A percentile compares a stretch with the other conserved stretches of the same genome.
Conservation (phyloP, 1,140 invertebrate genomes). For the Drosophila santomea region DNA sequence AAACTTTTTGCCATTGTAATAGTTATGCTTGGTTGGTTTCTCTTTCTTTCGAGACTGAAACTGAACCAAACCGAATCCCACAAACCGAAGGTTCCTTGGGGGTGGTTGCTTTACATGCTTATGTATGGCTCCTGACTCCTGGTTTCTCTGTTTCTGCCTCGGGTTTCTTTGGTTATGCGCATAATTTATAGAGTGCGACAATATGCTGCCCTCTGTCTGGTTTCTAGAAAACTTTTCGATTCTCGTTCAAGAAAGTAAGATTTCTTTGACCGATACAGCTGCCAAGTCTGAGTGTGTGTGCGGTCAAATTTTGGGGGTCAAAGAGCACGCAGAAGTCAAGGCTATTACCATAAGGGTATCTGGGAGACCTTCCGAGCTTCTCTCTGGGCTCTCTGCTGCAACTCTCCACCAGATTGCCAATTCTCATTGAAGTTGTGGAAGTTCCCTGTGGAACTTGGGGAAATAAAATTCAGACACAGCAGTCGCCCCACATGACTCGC, state of each 20-base stretch:
- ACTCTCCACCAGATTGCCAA: constrained; percentile 15
- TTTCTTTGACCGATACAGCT: constrained; percentile 52
- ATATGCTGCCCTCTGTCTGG: constrained; percentile 70
- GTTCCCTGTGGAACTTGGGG: constrained; percentile 22
- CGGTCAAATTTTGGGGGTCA: constrained; percentile 52
- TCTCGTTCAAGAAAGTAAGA: constrained; percentile 63
- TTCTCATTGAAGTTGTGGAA: constrained; percentile 14
- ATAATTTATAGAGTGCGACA: constrained; percentile 82
- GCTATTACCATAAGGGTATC: constrained; percentile 38
- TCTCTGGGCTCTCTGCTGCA: constrained; percentile 3
- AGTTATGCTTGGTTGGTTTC: constrained; percentile 76
- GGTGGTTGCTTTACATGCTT: constrained; percentile 58
- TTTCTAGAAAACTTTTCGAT: constrained; percentile 57
- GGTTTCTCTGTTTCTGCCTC: constrained; percentile 6
- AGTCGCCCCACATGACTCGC: constrained; percentile 18
- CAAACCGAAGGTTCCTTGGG: constrained; percentile 21
- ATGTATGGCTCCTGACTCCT: constrained; percentile 20
- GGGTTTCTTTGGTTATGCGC: constrained; percentile 67
- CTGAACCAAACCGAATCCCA: constrained; percentile 28
- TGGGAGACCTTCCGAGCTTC: constrained; percentile 4
- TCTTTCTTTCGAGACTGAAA: constrained; percentile 56
- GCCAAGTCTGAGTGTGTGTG: constrained; percentile 15
- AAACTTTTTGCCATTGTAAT: constrained; percentile 82
- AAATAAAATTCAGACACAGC: constrained; percentile 41
- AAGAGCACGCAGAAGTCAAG: constrained; percentile 42